A percentile compares a stretch with the other conserved stretches of the same genome.
These are phyloP conservation scores for Drosophila kuntzei DNA, from an alignment of 2,888 invertebrate genomes.

Conservation along the genomic window DNA sequence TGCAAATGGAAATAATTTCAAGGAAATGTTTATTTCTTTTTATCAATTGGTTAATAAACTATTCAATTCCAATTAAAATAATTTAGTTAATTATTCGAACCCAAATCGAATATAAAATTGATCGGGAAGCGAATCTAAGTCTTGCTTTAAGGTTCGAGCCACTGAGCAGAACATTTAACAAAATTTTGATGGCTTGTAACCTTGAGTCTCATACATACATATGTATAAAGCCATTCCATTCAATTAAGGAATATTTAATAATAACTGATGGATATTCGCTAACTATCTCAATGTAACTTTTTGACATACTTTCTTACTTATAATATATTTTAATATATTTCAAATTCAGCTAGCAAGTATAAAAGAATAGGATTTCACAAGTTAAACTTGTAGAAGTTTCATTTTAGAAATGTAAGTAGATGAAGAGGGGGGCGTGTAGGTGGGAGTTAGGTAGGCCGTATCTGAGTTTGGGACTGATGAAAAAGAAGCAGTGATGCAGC, in stretches of 20 bases:
- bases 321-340: background rate
- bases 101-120: no score
- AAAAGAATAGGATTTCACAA: conserved; percentile 2
- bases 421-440: background rate
- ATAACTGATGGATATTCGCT: no score
- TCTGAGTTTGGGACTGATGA: conserved; percentile 51
- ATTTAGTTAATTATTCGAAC: no score
- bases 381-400: conserved; percentile 14
- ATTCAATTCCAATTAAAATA: background rate
- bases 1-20: background rate
- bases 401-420: conserved; percentile 31
- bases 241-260: no score
- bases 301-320: background rate
- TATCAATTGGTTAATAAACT: no score
- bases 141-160: no score
- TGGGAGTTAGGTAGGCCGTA: conserved; percentile 15
- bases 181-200: no score
- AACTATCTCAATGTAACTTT: background rate
- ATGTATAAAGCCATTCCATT: no score
- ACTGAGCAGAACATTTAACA: no score
- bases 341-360: no score
- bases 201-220: no score
- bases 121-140: no score
- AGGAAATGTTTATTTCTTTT: background rate
- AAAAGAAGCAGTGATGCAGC: conserved; percentile 67